Percentiles rank a stretch among this genome's conserved stretches.
Evolutionary conservation across 1,140 invertebrate species (phyloP).

Genomic region (Pectinophora gossypiella): DNA sequence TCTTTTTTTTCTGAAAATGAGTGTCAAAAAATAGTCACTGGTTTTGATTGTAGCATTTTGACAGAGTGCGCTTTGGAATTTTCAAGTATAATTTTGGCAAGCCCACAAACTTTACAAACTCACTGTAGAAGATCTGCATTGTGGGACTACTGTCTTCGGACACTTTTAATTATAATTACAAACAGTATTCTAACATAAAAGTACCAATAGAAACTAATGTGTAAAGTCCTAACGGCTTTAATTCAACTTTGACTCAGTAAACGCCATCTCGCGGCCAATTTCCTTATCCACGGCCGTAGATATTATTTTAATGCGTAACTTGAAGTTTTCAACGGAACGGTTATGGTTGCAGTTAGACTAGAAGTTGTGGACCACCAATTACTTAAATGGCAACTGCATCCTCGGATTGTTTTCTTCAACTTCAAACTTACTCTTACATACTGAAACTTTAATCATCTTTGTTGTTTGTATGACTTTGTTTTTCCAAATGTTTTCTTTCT

Average conservation of each 20-base stretch:
- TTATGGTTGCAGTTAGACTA: slow-evolving; percentile 50
- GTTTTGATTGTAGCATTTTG: too few species aligned
- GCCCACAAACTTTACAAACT: too few species aligned
- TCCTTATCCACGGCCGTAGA: slow-evolving; percentile 29
- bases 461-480: too few species aligned
- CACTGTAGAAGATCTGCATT: too few species aligned
- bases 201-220: slow-evolving; percentile 23
- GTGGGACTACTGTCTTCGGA: too few species aligned
- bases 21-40: too few species aligned
- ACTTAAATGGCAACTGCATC: slow-evolving; percentile 37
- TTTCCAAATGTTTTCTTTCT: too few species aligned
- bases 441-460: background rate
- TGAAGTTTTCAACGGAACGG: slow-evolving; percentile 35
- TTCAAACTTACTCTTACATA: background rate
- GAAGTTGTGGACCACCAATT: slow-evolving; percentile 44
- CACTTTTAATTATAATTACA: too few species aligned
- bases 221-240: slow-evolving; percentile 45
- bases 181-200: too few species aligned
- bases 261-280: slow-evolving; percentile 54
- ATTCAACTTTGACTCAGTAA: slow-evolving; percentile 40
- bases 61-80: too few species aligned
- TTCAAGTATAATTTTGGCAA: too few species aligned
- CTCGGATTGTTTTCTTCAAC: slow-evolving; percentile 27
- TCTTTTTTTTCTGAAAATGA: too few species aligned
- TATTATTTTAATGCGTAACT: slow-evolving; percentile 62